A percentile compares a stretch with the other conserved stretches of the same genome.
These are phyloP conservation scores for Coptodon rendalli DNA, from an alignment of 2,113 vertebrate genomes.

Conservation along the genomic window DNA sequence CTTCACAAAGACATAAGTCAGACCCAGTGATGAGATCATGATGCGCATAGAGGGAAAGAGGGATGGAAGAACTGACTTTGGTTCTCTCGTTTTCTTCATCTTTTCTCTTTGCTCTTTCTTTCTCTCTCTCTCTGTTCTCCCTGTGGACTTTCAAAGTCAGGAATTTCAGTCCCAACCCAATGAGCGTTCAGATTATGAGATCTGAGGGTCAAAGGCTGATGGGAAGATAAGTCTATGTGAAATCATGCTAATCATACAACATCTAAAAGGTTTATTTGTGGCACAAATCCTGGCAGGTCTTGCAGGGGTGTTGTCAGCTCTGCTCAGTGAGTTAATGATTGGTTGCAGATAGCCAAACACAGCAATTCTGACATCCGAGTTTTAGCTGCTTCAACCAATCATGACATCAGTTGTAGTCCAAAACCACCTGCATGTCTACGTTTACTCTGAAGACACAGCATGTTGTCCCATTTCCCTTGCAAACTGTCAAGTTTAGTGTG, in stretches of 20 bases:
- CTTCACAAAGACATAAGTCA: background rate
- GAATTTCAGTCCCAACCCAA: constrained; percentile 34
- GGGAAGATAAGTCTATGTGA: background rate
- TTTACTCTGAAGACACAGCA: constrained; percentile 30
- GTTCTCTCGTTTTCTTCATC: background rate
- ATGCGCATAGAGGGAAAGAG: constrained; percentile 59
- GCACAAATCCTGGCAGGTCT: background rate
- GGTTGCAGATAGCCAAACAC: background rate
- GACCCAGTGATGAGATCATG: constrained; percentile 56
- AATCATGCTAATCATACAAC: background rate
- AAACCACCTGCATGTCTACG: constrained; percentile 24
- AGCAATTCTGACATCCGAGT: background rate
- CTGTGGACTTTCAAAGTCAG: constrained; percentile 11
- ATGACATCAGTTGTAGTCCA: background rate
- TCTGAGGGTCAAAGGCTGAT: constrained; percentile 49
- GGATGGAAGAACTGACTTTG: constrained; percentile 29
- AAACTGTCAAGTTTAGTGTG: background rate
- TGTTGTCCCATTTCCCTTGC: constrained; percentile 15
- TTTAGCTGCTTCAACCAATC: constrained; percentile 9
- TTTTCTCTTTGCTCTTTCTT: background rate
- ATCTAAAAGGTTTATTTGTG: background rate
- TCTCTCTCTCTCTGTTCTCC: background rate
- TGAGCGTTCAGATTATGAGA: constrained; percentile 71
- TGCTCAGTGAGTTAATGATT: background rate
- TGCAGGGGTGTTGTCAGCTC: background rate